phyloP scores from a whole-genome alignment of 2,888 invertebrate genomes.

The Drosophila nigricruria region DNA sequence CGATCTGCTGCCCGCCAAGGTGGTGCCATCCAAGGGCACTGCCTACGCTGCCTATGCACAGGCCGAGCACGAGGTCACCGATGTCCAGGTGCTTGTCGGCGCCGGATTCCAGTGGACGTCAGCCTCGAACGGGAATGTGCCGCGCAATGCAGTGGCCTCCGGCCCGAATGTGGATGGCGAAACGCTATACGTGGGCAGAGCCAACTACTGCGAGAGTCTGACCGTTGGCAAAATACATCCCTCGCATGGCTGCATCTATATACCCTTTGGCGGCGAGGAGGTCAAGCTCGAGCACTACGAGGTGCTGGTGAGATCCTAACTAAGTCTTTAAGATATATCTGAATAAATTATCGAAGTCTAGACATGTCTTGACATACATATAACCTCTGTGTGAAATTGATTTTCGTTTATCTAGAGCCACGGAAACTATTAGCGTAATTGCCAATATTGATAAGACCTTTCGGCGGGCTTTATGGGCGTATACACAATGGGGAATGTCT shows the following conservation, averaged over 20 bases:
- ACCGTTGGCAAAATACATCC: conserved; percentile 87
- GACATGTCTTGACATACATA: background rate
- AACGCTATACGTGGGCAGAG: conserved; percentile 86
- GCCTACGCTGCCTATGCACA: conserved; percentile 86
- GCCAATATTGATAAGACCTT: conserved; percentile 26
- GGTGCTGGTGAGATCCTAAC: conserved; percentile 86
- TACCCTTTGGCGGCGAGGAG: conserved; percentile 90
- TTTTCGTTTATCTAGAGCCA: conserved; percentile 8
- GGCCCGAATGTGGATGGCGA: conserved; percentile 86
- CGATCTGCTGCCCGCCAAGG: conserved; percentile 87
- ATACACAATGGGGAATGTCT: no score
- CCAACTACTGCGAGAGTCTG: conserved; percentile 85
- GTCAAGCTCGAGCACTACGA: conserved; percentile 89
- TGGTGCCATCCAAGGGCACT: conserved; percentile 86
- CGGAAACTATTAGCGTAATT: conserved; percentile 10
- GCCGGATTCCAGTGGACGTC: conserved; percentile 76
- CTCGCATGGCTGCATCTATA: conserved; percentile 88
- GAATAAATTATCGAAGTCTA: background rate
- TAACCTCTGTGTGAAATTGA: background rate
- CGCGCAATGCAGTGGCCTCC: conserved; percentile 65
- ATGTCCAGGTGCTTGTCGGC: conserved; percentile 85
- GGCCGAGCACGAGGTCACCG: conserved; percentile 86
- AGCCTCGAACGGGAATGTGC: conserved; percentile 63
- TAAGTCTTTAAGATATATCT: background rate
- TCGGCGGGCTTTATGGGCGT: conserved; percentile 11